These are phyloP conservation scores for Erannis defoliaria DNA, from an alignment of 2,888 invertebrate species.

Conservation along the genomic window DNA sequence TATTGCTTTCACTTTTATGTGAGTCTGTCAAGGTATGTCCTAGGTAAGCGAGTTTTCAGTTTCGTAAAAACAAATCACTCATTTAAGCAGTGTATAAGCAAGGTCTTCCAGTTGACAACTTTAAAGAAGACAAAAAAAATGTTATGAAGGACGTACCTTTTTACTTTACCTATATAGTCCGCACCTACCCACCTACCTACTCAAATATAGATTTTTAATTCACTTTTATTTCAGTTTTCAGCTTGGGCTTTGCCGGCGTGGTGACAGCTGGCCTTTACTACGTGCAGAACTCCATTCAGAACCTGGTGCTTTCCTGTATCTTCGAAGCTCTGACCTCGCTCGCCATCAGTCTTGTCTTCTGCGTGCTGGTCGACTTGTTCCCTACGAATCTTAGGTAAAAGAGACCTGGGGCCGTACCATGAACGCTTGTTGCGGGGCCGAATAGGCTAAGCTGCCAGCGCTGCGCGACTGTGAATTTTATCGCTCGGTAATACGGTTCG, in stretches of 20 bases:
- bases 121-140: too few species aligned
- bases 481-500: too few species aligned
- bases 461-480: too few species aligned
- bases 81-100: too few species aligned
- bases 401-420: not conserved
- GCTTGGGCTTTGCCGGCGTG: slow-evolving; percentile 90
- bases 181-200: not conserved
- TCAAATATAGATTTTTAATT: not conserved
- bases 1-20: too few species aligned
- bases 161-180: not conserved
- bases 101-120: too few species aligned
- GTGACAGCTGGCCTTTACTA: slow-evolving; percentile 92
- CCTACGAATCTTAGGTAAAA: slow-evolving; percentile 92
- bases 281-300: slow-evolving; percentile 90
- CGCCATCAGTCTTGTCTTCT: slow-evolving; percentile 93
- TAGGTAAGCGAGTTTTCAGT: too few species aligned
- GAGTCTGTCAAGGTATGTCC: too few species aligned
- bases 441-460: too few species aligned
- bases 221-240: slow-evolving; percentile 88
- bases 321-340: slow-evolving; percentile 93
- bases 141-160: not conserved
- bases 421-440: too few species aligned
- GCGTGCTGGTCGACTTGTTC: slow-evolving; percentile 93
- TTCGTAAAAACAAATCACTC: too few species aligned
- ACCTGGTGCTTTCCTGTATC: slow-evolving; percentile 91